A percentile compares a stretch with the other conserved stretches of the same genome.
phyloP scores from a whole-genome alignment of 2,113 vertebrate genomes.

The Pseudopipra pipra region DNA sequence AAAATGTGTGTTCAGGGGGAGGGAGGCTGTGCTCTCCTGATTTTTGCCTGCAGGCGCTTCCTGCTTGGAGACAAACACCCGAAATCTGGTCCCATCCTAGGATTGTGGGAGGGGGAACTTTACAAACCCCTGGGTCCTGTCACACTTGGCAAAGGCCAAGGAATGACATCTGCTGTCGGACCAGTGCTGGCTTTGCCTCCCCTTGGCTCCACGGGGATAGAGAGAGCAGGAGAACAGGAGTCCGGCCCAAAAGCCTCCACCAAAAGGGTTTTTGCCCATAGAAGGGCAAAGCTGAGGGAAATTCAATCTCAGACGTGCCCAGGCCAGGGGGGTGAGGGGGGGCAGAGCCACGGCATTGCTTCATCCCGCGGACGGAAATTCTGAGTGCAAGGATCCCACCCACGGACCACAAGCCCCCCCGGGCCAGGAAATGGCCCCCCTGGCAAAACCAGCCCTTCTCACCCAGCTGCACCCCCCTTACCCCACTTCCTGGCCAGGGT shows the following conservation, averaged over 20 bases:
- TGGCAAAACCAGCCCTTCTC: neutral
- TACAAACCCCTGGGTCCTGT: neutral
- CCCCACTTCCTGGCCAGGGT: neutral
- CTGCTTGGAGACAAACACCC: neutral
- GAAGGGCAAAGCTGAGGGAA: neutral
- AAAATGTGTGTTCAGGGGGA: neutral
- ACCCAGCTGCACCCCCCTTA: neutral
- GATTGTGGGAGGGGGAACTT: neutral
- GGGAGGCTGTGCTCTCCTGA: neutral
- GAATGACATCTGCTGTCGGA: fast-evolving
- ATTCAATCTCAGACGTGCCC: neutral
- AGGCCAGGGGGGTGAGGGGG: neutral
- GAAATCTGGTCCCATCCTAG: neutral
- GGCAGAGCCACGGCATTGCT: neutral
- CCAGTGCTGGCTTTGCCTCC: neutral
- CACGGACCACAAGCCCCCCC: neutral
- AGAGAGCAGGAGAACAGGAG: neutral
- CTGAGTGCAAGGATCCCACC: neutral
- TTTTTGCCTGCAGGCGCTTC: neutral
- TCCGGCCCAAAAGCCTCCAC: neutral
- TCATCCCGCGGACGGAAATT: neutral
- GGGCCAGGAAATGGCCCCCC: neutral
- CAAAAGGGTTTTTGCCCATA: neutral
- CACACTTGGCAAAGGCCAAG: neutral
- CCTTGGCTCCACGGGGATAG: neutral